Evolutionary conservation across 2,888 invertebrate species (phyloP).

Genomic region (Phasia obesa): DNA sequence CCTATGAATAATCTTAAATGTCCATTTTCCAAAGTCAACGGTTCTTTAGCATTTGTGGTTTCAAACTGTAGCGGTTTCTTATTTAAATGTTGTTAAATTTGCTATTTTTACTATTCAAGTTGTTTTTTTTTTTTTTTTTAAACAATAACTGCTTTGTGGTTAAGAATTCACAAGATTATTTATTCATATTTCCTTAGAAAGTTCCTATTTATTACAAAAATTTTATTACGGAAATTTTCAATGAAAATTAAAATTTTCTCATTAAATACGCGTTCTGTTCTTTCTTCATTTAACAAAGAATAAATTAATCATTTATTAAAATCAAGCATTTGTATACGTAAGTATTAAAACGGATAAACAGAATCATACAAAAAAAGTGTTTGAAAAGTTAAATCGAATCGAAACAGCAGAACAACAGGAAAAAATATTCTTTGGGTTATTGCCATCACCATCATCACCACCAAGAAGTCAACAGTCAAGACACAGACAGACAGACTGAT

Average conservation of each 20-base stretch:
- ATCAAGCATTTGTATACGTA: slow-evolving; percentile 11
- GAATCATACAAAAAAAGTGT: slow-evolving; percentile 7
- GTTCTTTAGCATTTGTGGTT: no score
- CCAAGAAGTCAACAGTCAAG: slow-evolving; percentile 15
- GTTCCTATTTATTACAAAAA: no score
- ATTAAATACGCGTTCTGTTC: background rate
- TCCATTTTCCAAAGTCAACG: no score
- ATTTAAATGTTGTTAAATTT: no score
- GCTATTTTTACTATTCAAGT: no score
- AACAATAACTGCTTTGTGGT: no score
- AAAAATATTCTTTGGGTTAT: slow-evolving; percentile 12
- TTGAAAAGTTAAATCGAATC: slow-evolving; percentile 14
- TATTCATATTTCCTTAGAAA: no score
- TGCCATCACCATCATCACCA: slow-evolving; percentile 48
- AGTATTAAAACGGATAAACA: slow-evolving; percentile 2
- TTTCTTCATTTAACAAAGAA: slow-evolving; percentile 28
- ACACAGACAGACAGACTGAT: slow-evolving; percentile 2
- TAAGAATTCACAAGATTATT: no score
- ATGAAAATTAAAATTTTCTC: background rate
- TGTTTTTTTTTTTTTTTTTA: no score
- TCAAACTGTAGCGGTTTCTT: no score
- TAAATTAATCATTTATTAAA: slow-evolving; percentile 52
- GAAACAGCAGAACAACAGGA: slow-evolving; percentile 6
- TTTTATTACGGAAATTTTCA: background rate
- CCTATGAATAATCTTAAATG: no score